Base-by-base conservation (phyloP, 2,113 vertebrate species). In the Chloropsis cyanopogon region DNA sequence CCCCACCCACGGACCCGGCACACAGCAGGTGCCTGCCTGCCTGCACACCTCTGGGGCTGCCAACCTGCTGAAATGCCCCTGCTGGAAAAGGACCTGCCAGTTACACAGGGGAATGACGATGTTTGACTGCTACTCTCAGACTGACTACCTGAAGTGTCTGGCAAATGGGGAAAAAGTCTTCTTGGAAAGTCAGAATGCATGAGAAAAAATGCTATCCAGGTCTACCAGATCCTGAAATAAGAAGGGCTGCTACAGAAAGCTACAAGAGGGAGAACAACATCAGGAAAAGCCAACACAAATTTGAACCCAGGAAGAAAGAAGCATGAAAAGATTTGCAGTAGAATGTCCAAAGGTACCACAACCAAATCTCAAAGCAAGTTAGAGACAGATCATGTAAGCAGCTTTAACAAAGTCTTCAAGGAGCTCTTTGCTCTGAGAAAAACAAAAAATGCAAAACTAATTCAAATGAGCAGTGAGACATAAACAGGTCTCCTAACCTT, bases 1-100 rank as follows among this genome's bases (percentile, higher is more conserved):
- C 98, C 97, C 97, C 98, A 97, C 97, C 98, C 59, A 61, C 37
- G 35, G 57, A 25, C 14, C 22, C 3, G 23, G 86, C 89, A 57
- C 61, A 2, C 24, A 39, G 91, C 84, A 59, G 96, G 97, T 8
- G 28, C 94, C 59, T 8, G 21, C 94, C 21, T 28, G 46, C 59
- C 91, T 91, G 95, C 95, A 91, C 54, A 81, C 94, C 44, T 95
- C 37, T 37, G 97, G 96, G 97, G 95, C 97, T 86, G 89, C 94
- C 96, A 91, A 95, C 96, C 97, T 92, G 96, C 88, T 65, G 71
- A 93, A 97, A 97, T 42, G 90, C 97, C 88, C 86, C 90, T 87
- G 95, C 96, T 97, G 90, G 93, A 73, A 69, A 91, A 70, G 93
- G 87, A 91, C 92, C 97, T 97, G 93, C 95, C 98, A 96, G 88